Conservation (phyloP, 2,797 vertebrate genomes). For the Morus bassanus region DNA sequence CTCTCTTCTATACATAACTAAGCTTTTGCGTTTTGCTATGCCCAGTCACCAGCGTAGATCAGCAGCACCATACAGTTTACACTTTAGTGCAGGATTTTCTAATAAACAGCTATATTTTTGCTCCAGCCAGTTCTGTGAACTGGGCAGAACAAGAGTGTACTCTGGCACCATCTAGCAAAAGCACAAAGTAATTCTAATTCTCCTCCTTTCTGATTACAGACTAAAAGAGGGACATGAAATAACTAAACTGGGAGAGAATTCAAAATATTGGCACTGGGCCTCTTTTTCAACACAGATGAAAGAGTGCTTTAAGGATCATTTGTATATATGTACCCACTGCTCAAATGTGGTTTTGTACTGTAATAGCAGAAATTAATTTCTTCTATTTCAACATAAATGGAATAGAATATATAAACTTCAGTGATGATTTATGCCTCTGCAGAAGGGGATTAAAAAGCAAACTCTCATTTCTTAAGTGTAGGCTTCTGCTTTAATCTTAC, state of each 20-base stretch:
- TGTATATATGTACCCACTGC: not conserved
- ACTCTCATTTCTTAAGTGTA: not conserved
- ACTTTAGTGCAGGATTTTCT: not conserved
- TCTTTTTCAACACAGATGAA: not conserved
- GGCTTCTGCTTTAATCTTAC: not conserved
- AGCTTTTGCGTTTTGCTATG: not conserved
- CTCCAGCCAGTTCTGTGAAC: not conserved
- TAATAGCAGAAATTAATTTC: not conserved
- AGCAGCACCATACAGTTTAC: not conserved
- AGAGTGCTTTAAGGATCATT: not conserved
- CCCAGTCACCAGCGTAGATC: not conserved
- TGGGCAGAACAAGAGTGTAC: not conserved
- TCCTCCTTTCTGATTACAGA: not conserved
- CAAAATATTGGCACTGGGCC: not conserved
- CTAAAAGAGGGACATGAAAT: not conserved
- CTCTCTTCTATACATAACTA: not conserved
- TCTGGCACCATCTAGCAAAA: slow-evolving; percentile 57
- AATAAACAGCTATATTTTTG: not conserved
- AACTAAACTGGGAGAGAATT: not conserved
- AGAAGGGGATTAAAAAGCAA: slow-evolving; percentile 10
- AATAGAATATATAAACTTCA: not conserved
- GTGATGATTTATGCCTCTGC: not conserved
- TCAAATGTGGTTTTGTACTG: not conserved
- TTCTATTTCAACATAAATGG: not conserved
- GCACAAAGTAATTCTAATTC: not conserved